phyloP scores from a whole-genome alignment of 2,888 invertebrate species.

The Heliconius sara region DNA sequence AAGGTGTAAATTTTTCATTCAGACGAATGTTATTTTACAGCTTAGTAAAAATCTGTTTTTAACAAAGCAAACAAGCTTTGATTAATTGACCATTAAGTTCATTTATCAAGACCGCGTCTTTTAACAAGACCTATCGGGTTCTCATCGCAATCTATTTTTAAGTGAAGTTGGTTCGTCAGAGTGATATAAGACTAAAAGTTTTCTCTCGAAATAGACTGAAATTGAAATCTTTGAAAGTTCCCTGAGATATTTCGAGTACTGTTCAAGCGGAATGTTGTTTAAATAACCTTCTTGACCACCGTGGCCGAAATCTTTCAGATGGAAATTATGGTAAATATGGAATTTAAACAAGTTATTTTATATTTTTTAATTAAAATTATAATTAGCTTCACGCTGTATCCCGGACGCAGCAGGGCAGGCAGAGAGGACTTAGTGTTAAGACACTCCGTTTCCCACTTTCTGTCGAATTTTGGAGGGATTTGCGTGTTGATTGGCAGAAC shows the following conservation, averaged over 20 bases:
- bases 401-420: too few relatives aligned
- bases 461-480: too few relatives aligned
- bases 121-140: slow-evolving; percentile 14
- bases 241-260: not conserved
- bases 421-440: too few relatives aligned
- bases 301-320: not conserved
- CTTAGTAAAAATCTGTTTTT: slow-evolving; percentile 11
- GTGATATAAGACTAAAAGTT: slow-evolving; percentile 14
- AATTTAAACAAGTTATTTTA: not conserved
- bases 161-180: slow-evolving; percentile 1
- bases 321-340: not conserved
- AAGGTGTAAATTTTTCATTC: not conserved
- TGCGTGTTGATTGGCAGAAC: too few relatives aligned
- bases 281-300: not conserved
- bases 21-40: not conserved
- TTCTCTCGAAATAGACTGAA: slow-evolving; percentile 14
- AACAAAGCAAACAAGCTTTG: slow-evolving; percentile 2
- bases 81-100: slow-evolving; percentile 12
- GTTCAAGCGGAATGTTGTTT: slow-evolving; percentile 8
- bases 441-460: too few relatives aligned
- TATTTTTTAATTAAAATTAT: too few relatives aligned
- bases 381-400: too few relatives aligned
- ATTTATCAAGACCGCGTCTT: slow-evolving; percentile 13
- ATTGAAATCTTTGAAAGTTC: slow-evolving; percentile 12
- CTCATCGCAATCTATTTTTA: slow-evolving; percentile 10